Evolutionary conservation across 2,888 invertebrate species (phyloP).

Genomic region (Allolobophora icterica): DNA sequence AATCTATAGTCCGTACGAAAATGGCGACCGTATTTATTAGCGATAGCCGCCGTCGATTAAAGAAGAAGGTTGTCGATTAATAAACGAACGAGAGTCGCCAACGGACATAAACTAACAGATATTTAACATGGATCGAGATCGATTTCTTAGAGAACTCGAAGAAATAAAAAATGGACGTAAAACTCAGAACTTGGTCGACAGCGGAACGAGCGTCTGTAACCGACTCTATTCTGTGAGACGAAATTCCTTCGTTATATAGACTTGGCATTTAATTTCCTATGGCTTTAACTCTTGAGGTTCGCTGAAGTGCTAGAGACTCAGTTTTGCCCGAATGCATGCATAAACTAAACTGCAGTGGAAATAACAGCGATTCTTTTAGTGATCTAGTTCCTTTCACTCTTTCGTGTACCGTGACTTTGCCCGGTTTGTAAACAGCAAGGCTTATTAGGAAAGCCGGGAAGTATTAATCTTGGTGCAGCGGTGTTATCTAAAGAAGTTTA

Average conservation of each 20-base stretch:
- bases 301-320: not conserved
- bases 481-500: not conserved
- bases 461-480: not conserved
- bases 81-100: conserved; percentile 8
- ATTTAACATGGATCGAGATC: conserved; percentile 37
- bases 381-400: not conserved
- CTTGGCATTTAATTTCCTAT: not conserved
- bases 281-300: not conserved
- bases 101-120: not conserved
- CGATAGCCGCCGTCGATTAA: not conserved
- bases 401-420: not conserved
- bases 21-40: conserved; percentile 21
- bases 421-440: not conserved
- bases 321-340: not conserved
- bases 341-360: not conserved
- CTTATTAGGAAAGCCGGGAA: not conserved
- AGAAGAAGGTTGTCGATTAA: conserved; percentile 4
- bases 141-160: conserved; percentile 38
- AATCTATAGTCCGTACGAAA: not conserved
- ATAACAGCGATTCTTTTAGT: not conserved
- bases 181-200: conserved; percentile 1
- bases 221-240: conserved; percentile 36
- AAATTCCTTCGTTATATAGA: not conserved
- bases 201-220: conserved; percentile 34
- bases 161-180: conserved; percentile 35